Conservation (phyloP, 2,797 vertebrate species). For the Vultur gryphus region DNA sequence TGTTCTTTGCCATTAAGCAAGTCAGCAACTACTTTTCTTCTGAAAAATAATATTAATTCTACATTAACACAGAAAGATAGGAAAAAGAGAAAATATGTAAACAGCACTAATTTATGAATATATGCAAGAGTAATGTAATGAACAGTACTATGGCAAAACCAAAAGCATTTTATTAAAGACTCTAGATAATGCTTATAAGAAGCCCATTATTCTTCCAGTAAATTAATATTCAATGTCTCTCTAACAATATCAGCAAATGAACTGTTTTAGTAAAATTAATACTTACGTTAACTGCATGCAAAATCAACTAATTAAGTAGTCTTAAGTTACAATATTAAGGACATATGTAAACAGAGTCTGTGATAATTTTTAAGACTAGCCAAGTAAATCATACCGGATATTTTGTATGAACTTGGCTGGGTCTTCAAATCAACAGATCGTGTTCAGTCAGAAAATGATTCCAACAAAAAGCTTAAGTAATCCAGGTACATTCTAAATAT, state of each 20-base stretch:
- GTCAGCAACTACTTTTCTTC: neutral
- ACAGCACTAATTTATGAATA: neutral
- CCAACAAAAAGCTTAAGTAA: neutral
- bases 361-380: slow-evolving; percentile 22
- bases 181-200: neutral
- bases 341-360: neutral
- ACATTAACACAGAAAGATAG: neutral
- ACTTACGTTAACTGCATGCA: slow-evolving; percentile 34
- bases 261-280: slow-evolving; percentile 33
- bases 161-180: slow-evolving; percentile 7
- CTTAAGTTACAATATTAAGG: slow-evolving; percentile 13
- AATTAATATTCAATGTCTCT: slow-evolving; percentile 38
- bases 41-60: neutral
- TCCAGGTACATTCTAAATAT: neutral
- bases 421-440: neutral
- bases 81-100: neutral
- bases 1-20: neutral
- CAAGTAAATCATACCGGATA: neutral
- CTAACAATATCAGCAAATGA: slow-evolving; percentile 35
- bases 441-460: neutral
- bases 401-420: neutral
- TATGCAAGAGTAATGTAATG: neutral
- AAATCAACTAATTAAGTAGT: slow-evolving; percentile 41
- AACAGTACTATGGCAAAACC: neutral
- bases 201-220: slow-evolving; percentile 27